A percentile compares a stretch with the other conserved stretches of the same genome.
These are phyloP conservation scores for Acanthococcus lagerstroemiae DNA, from an alignment of 2,888 invertebrate genomes.

Conservation along the genomic window DNA sequence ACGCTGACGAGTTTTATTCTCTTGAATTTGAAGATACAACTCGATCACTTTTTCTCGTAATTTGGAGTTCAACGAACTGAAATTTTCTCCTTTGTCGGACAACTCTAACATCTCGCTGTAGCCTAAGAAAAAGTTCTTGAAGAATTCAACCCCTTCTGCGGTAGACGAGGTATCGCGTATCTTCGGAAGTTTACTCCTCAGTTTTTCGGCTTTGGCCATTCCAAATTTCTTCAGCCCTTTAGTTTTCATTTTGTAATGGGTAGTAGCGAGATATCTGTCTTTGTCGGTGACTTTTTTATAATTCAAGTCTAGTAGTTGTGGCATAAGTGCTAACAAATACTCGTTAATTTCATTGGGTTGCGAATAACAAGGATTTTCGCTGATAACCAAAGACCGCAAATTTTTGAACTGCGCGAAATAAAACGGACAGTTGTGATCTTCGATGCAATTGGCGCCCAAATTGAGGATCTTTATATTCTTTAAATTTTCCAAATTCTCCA, in stretches of 20 bases:
- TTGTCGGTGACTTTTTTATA: conserved; percentile 14
- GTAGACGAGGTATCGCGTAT: not conserved
- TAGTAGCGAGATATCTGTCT: conserved; percentile 6
- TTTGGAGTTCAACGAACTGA: conserved; percentile 1
- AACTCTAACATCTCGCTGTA: not conserved
- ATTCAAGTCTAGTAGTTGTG: conserved; percentile 10
- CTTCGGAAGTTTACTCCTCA: not conserved
- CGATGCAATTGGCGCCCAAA: conserved; percentile 5
- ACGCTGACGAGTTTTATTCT: not conserved
- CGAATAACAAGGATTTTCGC: conserved; percentile 10
- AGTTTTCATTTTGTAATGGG: conserved; percentile 13
- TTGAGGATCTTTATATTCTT: conserved; percentile 4
- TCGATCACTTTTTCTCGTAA: conserved; percentile 2
- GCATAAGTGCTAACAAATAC: conserved; percentile 4
- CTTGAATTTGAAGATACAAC: not conserved
- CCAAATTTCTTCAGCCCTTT: not conserved
- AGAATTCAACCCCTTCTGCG: conserved; percentile 1
- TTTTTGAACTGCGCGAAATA: conserved; percentile 17
- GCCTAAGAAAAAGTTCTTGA: not conserved
- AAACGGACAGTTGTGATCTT: not conserved
- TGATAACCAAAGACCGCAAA: not conserved
- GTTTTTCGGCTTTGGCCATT: not conserved
- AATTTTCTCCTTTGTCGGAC: conserved; percentile 13
- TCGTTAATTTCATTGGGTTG: not conserved
- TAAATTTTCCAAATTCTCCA: conserved; percentile 14